Conservation (phyloP, 1,140 invertebrate species). For the Tenebrio molitor region DNA sequence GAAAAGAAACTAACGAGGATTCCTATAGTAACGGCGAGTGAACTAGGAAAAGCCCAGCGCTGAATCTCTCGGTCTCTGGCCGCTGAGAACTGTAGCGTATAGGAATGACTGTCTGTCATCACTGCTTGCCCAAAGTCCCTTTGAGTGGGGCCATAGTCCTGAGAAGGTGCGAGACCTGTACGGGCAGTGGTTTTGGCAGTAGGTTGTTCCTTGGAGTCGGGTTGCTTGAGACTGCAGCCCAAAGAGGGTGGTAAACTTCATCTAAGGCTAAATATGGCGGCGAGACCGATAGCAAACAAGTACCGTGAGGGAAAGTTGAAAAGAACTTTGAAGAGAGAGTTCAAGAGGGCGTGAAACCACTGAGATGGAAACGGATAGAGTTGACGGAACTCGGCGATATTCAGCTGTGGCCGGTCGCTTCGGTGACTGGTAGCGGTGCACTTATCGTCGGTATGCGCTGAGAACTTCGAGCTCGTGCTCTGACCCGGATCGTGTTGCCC, state of each 20-base stretch:
- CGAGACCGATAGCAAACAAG: constrained; percentile 92
- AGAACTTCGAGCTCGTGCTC: too few species aligned
- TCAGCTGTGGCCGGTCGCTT: constrained; percentile 56
- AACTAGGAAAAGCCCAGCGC: constrained; percentile 83
- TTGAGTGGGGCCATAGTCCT: constrained; percentile 78
- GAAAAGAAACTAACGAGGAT: constrained; percentile 93
- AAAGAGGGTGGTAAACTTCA: constrained; percentile 87
- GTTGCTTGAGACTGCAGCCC: constrained; percentile 90
- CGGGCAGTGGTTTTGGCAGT: constrained; percentile 68
- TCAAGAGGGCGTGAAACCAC: constrained; percentile 88
- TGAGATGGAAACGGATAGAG: constrained; percentile 74
- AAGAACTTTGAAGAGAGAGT: constrained; percentile 93
- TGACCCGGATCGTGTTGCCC: too few species aligned
- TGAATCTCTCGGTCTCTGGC: constrained; percentile 68
- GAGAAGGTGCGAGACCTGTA: constrained; percentile 81
- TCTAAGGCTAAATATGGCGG: constrained; percentile 88
- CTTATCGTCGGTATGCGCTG: too few species aligned
- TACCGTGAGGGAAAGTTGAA: constrained; percentile 93
- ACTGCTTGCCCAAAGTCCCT: constrained; percentile 74
- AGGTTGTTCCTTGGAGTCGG: constrained; percentile 75
- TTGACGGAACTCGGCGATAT: constrained; percentile 45
- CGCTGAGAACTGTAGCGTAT: constrained; percentile 77
- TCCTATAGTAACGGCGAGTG: constrained; percentile 89
- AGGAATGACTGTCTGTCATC: constrained; percentile 69
- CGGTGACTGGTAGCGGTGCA: constrained; percentile 66